Evolutionary conservation across 2,797 vertebrate genomes (phyloP).

Genomic region (Tolypeutes matacus): DNA sequence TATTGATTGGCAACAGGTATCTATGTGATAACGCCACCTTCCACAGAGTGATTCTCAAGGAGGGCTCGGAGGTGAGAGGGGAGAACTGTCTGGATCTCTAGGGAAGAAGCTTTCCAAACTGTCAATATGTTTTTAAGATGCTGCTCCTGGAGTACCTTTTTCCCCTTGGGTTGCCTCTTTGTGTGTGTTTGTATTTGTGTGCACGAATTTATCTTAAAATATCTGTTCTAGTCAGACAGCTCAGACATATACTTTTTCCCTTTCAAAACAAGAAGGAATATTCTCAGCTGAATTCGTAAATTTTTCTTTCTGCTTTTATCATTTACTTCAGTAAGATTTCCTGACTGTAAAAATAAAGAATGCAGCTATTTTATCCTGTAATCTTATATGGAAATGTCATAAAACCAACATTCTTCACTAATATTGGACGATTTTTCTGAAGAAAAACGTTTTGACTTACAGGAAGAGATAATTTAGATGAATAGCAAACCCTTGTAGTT

Average conservation of each 20-base stretch:
- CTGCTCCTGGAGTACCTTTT: not conserved
- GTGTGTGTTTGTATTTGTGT: not conserved
- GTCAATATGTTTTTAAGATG: not conserved
- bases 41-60: not conserved
- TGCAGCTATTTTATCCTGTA: not conserved
- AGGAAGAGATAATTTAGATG: not conserved
- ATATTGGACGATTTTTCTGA: not conserved
- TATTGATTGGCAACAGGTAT: not conserved
- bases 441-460: slow-evolving; percentile 14
- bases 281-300: not conserved
- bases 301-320: slow-evolving; percentile 32
- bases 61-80: not conserved
- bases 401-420: not conserved
- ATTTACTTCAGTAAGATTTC: slow-evolving; percentile 9
- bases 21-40: not conserved
- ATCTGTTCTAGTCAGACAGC: not conserved
- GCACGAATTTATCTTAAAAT: not conserved
- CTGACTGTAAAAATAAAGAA: not conserved
- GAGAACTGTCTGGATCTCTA: not conserved
- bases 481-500: not conserved
- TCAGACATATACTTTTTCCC: not conserved
- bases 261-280: not conserved
- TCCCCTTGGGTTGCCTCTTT: not conserved
- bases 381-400: not conserved
- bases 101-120: not conserved